Evolutionary conservation across 2,888 invertebrate species (phyloP).

Genomic region (Eurois occulta): DNA sequence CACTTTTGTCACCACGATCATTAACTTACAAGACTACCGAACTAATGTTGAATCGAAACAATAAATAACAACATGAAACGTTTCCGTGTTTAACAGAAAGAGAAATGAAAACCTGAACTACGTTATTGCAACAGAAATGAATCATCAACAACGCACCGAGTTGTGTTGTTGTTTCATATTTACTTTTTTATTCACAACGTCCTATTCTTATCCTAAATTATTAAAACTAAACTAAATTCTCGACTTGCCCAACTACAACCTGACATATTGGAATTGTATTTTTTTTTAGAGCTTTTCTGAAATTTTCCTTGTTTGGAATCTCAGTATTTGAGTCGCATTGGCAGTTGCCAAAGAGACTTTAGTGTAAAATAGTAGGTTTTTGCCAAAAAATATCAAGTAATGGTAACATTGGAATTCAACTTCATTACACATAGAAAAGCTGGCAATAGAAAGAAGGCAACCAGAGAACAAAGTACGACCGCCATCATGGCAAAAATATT

Average conservation of each 20-base stretch:
- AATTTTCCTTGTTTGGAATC: conserved; percentile 46
- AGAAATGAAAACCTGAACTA: conserved; percentile 67
- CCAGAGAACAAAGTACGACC: neutral
- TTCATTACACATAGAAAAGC: neutral
- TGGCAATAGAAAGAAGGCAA: neutral
- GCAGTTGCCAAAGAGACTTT: neutral
- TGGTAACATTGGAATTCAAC: conserved; percentile 4
- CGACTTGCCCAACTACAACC: conserved; percentile 75
- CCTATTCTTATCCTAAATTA: conserved; percentile 74
- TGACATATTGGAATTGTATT: conserved; percentile 84
- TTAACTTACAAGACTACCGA: conserved; percentile 73
- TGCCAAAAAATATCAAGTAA: neutral
- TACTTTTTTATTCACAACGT: conserved; percentile 73
- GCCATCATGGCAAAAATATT: neutral
- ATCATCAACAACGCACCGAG: conserved; percentile 65
- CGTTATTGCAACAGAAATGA: conserved; percentile 66
- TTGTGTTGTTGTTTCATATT: conserved; percentile 71
- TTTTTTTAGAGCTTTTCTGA: conserved; percentile 29
- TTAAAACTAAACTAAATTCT: conserved; percentile 75
- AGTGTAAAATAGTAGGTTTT: conserved; percentile 20
- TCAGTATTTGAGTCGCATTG: conserved; percentile 36
- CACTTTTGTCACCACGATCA: conserved; percentile 63
- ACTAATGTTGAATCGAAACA: conserved; percentile 77
- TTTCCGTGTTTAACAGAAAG: conserved; percentile 67
- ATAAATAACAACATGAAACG: conserved; percentile 83